Conservation (phyloP, 2,888 invertebrate species). For the Heliothis peltigera region DNA sequence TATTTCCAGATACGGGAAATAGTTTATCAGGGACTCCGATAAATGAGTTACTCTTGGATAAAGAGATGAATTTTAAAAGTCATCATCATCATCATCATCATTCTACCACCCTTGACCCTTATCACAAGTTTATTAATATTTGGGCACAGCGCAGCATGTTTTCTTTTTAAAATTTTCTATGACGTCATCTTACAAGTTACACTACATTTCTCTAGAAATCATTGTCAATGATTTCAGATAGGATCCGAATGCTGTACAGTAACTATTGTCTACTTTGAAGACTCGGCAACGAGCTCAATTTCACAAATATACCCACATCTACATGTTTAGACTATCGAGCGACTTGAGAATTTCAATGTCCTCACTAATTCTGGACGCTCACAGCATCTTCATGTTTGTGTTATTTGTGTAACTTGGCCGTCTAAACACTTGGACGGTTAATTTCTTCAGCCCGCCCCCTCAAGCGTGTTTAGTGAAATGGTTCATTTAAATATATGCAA, state of each 20-base stretch:
- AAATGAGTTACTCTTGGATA: too few relatives aligned
- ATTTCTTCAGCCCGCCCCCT: slow-evolving; percentile 43
- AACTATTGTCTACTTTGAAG: neutral
- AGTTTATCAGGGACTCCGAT: too few relatives aligned
- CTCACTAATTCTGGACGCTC: slow-evolving; percentile 45
- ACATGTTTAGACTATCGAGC: slow-evolving; percentile 28
- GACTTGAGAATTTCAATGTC: slow-evolving; percentile 42
- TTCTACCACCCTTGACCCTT: too few relatives aligned
- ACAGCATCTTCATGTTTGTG: slow-evolving; percentile 48
- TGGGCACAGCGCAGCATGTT: too few relatives aligned
- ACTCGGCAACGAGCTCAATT: slow-evolving; percentile 6
- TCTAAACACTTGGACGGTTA: slow-evolving; percentile 45
- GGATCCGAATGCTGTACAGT: neutral
- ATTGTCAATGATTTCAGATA: neutral
- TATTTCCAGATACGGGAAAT: too few relatives aligned
- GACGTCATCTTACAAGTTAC: too few relatives aligned
- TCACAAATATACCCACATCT: slow-evolving; percentile 4
- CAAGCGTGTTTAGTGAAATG: slow-evolving; percentile 27
- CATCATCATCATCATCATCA: too few relatives aligned
- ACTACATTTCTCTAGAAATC: neutral
- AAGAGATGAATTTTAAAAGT: too few relatives aligned
- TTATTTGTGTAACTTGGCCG: slow-evolving; percentile 45
- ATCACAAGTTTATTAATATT: too few relatives aligned
- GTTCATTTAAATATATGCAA: slow-evolving; percentile 2
- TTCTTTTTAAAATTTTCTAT: too few relatives aligned